phyloP scores from a whole-genome alignment of 2,113 vertebrate species.

The Carassius gibelio region DNA sequence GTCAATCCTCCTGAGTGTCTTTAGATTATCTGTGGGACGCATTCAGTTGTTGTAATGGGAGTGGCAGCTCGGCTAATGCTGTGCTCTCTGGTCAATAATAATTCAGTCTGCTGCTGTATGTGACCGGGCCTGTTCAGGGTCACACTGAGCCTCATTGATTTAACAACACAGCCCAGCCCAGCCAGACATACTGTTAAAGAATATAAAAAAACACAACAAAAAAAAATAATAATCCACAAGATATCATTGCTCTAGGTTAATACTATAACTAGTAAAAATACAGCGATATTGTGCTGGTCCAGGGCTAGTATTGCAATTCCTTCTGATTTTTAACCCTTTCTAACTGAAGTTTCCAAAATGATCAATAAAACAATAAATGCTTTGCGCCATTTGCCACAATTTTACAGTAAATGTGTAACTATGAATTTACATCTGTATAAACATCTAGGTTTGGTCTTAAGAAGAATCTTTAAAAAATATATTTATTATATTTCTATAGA shows the following conservation, averaged over 20 bases:
- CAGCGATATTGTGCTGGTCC: neutral
- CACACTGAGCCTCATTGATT: neutral
- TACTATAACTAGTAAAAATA: neutral
- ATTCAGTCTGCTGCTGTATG: neutral
- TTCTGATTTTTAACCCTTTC: neutral
- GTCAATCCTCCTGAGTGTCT: slow-evolving; percentile 9
- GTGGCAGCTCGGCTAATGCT: neutral
- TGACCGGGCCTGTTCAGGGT: neutral
- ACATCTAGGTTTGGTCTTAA: neutral
- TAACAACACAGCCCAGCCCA: neutral
- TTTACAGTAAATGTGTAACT: neutral
- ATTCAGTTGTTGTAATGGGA: neutral
- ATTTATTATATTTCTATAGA: no score
- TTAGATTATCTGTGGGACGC: neutral
- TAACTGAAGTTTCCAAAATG: neutral
- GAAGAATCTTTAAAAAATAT: neutral
- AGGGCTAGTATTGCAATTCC: neutral
- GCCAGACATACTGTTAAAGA: neutral
- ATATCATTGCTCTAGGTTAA: neutral
- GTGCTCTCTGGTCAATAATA: slow-evolving; percentile 22
- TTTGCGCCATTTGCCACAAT: neutral
- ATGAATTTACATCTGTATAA: neutral
- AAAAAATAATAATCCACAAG: neutral
- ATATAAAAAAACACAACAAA: neutral
- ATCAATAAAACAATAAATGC: neutral